These are phyloP conservation scores for Metalampra italica DNA, from an alignment of 2,888 invertebrate genomes.

Conservation along the genomic window DNA sequence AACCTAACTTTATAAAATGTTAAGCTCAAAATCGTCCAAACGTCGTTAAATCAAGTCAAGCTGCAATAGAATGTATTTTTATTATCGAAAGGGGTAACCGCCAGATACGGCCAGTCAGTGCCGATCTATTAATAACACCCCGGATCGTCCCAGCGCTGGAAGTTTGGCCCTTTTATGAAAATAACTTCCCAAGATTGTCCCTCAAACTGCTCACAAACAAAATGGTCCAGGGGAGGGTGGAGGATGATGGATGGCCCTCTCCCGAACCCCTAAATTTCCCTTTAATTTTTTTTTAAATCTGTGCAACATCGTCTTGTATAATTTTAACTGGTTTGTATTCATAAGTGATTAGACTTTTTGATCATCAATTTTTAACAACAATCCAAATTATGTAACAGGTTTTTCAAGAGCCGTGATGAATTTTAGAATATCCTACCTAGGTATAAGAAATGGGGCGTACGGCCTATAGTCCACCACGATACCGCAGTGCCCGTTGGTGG, in stretches of 20 bases:
- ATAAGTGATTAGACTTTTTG: not conserved
- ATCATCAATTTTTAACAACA: no score
- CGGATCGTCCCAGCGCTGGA: not conserved
- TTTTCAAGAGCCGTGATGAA: no score
- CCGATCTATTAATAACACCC: constrained; percentile 8
- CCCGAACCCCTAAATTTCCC: constrained; percentile 3
- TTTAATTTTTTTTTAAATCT: not conserved
- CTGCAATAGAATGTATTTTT: no score
- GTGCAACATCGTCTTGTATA: not conserved
- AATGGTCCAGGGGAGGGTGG: not conserved
- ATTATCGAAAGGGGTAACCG: constrained; percentile 6
- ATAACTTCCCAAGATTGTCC: constrained; percentile 7
- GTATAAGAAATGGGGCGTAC: no score
- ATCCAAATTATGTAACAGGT: no score
- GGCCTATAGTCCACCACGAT: no score
- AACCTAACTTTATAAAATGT: no score
- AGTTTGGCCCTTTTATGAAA: constrained; percentile 4
- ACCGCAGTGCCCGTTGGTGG: no score
- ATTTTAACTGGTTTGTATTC: not conserved
- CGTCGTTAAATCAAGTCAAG: no score
- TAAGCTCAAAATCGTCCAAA: no score
- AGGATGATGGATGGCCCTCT: constrained; percentile 4
- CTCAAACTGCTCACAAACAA: constrained; percentile 9
- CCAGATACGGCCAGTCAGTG: constrained; percentile 3
- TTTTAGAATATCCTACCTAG: no score